Evolutionary conservation across 2,113 vertebrate species (phyloP).

Genomic region (Catharus minimus): DNA sequence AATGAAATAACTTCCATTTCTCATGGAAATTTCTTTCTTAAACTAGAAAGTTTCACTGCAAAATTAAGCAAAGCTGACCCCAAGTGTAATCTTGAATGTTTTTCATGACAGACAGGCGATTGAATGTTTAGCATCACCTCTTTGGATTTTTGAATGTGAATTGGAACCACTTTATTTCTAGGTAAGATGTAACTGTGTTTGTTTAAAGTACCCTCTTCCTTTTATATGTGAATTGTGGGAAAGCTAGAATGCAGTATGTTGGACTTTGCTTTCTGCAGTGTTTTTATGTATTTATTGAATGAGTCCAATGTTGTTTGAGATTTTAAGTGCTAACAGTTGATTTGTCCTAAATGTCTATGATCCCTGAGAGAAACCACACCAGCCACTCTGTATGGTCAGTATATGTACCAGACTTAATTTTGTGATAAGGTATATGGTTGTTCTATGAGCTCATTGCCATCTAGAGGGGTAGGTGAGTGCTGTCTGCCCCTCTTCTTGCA

Average conservation of each 20-base stretch:
- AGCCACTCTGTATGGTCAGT: background rate
- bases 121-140: slow-evolving; percentile 18
- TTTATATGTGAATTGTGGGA: background rate
- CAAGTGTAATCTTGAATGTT: background rate
- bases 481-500: background rate
- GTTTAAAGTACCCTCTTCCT: background rate
- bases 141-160: slow-evolving; percentile 54
- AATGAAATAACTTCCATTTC: background rate
- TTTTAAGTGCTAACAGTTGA: background rate
- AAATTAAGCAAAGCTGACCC: background rate
- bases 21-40: background rate
- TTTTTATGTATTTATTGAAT: background rate
- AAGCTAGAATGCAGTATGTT: background rate
- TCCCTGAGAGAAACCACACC: background rate
- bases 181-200: slow-evolving; percentile 42
- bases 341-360: background rate
- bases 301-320: background rate
- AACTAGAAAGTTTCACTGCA: background rate
- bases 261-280: background rate
- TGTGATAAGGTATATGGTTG: background rate
- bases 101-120: background rate
- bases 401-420: background rate
- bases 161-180: slow-evolving; percentile 37
- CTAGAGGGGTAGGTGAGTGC: background rate
- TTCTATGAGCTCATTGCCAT: background rate